Percentiles rank a stretch among this genome's conserved stretches.
Conservation (phyloP, 92 coral and sea anemone species). For the Plumapathes pennacea region DNA sequence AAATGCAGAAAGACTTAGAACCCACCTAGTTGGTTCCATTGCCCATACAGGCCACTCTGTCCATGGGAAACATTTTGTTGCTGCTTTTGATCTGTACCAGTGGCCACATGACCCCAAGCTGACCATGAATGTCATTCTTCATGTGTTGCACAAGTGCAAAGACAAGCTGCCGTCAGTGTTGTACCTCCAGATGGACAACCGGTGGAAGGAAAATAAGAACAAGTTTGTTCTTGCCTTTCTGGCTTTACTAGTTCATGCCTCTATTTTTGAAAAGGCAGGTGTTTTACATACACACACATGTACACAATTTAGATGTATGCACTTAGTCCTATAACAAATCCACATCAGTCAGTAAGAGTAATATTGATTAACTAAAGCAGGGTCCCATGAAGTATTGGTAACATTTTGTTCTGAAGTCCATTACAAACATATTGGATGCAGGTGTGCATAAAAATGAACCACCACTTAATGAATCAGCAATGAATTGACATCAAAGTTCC, state of each 20-base stretch:
- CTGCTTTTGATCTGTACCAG: slow-evolving; percentile 40
- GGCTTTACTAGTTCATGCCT: slow-evolving; percentile 29
- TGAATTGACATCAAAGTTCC: no score
- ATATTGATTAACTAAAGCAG: no score
- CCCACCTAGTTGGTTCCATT: slow-evolving; percentile 47
- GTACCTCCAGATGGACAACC: slow-evolving; percentile 51
- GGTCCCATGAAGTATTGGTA: no score
- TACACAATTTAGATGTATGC: no score
- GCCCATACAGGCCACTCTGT: slow-evolving; percentile 38
- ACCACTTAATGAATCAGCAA: no score
- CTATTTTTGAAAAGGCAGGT: slow-evolving; percentile 44
- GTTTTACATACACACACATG: no score
- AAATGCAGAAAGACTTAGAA: no score
- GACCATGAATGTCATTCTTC: slow-evolving; percentile 32
- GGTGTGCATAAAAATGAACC: no score
- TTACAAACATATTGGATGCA: no score
- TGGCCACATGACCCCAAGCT: slow-evolving; percentile 65
- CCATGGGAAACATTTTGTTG: slow-evolving; percentile 26
- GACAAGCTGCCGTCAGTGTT: slow-evolving; percentile 48
- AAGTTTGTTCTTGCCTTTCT: slow-evolving; percentile 16
- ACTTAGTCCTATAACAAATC: no score
- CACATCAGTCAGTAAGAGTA: no score
- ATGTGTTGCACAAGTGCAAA: neutral
- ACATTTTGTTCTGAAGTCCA: no score
- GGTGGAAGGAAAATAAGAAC: slow-evolving; percentile 51